Evolutionary conservation across 2,888 invertebrate species (phyloP).

Genomic region (Acleris literana): DNA sequence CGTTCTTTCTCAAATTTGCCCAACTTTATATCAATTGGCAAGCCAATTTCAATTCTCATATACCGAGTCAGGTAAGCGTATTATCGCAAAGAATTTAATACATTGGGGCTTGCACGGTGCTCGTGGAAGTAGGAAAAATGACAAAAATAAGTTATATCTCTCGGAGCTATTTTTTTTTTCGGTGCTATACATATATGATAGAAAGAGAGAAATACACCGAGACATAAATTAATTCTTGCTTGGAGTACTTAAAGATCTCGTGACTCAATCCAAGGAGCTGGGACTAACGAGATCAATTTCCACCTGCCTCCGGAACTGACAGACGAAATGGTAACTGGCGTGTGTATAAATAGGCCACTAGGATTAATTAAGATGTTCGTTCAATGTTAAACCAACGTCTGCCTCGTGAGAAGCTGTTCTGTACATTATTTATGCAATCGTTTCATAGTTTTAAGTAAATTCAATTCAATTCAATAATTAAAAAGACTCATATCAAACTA

Average conservation of each 20-base stretch:
- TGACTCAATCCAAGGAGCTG: neutral
- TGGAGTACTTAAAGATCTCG: conserved; percentile 1
- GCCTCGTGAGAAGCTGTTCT: conserved; percentile 3
- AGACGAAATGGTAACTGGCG: conserved; percentile 12
- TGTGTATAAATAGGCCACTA: conserved; percentile 26
- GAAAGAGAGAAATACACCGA: too few relatives aligned
- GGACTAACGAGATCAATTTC: conserved; percentile 19
- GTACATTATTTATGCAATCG: too few relatives aligned
- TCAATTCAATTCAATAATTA: too few relatives aligned
- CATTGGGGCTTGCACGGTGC: conserved; percentile 7
- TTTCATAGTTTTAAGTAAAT: too few relatives aligned
- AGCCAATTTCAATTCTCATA: conserved; percentile 22
- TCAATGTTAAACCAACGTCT: conserved; percentile 25
- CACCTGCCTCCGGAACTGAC: conserved; percentile 16
- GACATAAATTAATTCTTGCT: too few relatives aligned
- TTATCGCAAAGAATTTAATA: conserved; percentile 26
- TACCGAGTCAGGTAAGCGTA: conserved; percentile 14
- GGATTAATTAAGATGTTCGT: conserved; percentile 20
- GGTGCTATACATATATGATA: too few relatives aligned
- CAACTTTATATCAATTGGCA: conserved; percentile 20
- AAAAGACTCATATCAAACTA: too few relatives aligned
- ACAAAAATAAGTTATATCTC: too few relatives aligned
- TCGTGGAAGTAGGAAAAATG: conserved; percentile 3
- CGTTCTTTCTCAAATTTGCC: conserved; percentile 14
- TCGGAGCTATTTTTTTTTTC: too few relatives aligned